Percentiles rank a stretch among this genome's conserved stretches.
Conservation (phyloP, 2,113 vertebrate genomes). For the Nanger granti region DNA sequence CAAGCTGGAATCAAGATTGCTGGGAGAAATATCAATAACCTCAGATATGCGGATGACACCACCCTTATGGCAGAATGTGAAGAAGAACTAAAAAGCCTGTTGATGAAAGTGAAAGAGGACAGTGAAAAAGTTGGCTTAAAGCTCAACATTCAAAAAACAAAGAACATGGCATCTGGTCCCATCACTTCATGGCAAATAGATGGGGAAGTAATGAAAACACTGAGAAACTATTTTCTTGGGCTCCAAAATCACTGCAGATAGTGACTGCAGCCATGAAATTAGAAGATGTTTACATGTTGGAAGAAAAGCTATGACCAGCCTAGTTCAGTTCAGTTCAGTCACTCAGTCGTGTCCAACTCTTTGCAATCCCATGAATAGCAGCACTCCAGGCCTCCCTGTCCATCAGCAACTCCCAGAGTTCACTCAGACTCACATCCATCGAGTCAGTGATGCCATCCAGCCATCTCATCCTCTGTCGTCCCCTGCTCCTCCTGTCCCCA, state of each 20-base stretch:
- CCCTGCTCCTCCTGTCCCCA: too few species aligned
- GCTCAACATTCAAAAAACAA: neutral
- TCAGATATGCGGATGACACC: neutral
- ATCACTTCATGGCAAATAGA: neutral
- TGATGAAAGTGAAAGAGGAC: neutral
- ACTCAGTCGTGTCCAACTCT: accelerated
- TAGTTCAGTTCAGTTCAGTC: too few species aligned
- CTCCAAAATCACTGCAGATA: too few species aligned
- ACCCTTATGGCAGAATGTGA: neutral
- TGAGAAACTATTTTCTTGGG: neutral
- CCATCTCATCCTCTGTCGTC: too few species aligned
- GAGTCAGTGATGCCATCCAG: too few species aligned
- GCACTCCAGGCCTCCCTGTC: too few species aligned
- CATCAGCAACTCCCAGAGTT: too few species aligned
- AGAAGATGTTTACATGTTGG: too few species aligned
- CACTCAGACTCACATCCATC: too few species aligned
- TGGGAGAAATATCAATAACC: neutral
- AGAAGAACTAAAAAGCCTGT: neutral
- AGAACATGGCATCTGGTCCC: neutral
- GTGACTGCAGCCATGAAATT: too few species aligned
- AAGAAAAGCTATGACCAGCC: too few species aligned
- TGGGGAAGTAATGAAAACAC: neutral
- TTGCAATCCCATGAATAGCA: too few species aligned
- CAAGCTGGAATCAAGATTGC: neutral
- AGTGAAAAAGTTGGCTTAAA: neutral